These are phyloP conservation scores for Poeciliopsis occidentalis DNA, from an alignment of 2,113 vertebrate genomes.

Conservation along the genomic window DNA sequence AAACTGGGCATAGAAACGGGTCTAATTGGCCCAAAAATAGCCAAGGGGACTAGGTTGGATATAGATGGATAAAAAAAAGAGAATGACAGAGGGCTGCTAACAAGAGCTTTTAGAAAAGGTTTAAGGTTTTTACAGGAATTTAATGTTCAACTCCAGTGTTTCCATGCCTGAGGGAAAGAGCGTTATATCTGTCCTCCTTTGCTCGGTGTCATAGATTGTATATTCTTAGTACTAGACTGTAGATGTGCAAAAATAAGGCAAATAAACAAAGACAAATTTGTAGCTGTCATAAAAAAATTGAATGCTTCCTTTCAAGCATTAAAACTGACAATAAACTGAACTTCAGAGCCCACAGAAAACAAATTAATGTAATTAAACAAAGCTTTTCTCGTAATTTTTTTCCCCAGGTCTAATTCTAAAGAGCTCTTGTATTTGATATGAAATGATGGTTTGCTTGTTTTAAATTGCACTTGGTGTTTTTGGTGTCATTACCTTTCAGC, in stretches of 20 bases:
- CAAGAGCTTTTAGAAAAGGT: slow-evolving; percentile 20
- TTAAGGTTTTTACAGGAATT: slow-evolving; percentile 52
- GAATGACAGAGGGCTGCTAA: slow-evolving; percentile 2
- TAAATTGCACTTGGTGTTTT: no score
- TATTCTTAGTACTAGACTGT: slow-evolving; percentile 1
- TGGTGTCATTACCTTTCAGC: not conserved
- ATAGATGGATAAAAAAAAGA: slow-evolving; percentile 22
- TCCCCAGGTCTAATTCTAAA: not conserved
- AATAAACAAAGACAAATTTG: slow-evolving; percentile 9
- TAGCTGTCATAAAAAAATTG: not conserved
- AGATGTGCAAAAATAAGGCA: not conserved
- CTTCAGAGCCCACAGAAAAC: not conserved
- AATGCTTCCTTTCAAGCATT: slow-evolving; percentile 3
- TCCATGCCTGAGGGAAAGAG: slow-evolving; percentile 18
- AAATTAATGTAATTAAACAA: not conserved
- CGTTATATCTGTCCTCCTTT: slow-evolving; percentile 20
- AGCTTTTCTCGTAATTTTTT: not conserved
- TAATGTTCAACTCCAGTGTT: slow-evolving; percentile 47
- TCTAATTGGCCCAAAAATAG: slow-evolving; percentile 75
- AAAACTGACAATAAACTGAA: not conserved
- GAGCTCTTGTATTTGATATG: not conserved
- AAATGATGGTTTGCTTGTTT: not conserved
- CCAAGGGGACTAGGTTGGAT: slow-evolving; percentile 44
- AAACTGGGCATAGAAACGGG: slow-evolving; percentile 27
- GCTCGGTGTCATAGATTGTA: slow-evolving; percentile 17